phyloP scores from a whole-genome alignment of 2,113 vertebrate genomes.

The Pygoscelis adeliae region DNA sequence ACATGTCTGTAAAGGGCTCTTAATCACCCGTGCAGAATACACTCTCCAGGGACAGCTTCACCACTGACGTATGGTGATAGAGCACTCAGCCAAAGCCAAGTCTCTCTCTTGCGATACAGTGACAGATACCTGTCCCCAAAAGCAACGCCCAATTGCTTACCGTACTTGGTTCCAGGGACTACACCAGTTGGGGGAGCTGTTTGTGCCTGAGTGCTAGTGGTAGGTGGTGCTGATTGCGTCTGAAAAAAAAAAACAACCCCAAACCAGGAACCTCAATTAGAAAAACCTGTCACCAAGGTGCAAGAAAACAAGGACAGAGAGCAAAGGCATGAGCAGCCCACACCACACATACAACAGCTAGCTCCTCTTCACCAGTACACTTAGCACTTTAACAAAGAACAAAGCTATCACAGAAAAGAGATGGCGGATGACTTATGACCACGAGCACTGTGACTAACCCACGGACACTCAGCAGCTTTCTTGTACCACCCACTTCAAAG shows the following conservation, averaged over 20 bases:
- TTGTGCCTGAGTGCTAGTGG: constrained; percentile 75
- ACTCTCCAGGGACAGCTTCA: constrained; percentile 11
- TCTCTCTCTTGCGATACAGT: not conserved
- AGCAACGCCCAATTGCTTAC: constrained; percentile 55
- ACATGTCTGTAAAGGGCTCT: not conserved
- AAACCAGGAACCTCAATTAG: not conserved
- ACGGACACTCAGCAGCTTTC: not conserved
- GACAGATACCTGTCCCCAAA: not conserved
- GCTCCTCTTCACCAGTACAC: not conserved
- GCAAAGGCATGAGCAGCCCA: not conserved
- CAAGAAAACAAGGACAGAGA: not conserved
- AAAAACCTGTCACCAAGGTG: not conserved
- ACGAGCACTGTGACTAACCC: not conserved
- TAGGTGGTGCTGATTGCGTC: constrained; percentile 76
- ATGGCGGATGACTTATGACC: not conserved
- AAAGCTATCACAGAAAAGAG: not conserved
- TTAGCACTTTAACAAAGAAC: not conserved
- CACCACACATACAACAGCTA: not conserved
- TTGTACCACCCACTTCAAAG: not conserved
- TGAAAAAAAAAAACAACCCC: constrained; percentile 47
- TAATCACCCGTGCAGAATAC: not conserved
- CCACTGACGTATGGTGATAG: not conserved
- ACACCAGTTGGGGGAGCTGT: constrained; percentile 72
- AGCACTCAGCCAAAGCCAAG: not conserved
- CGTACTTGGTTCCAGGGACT: constrained; percentile 81